phyloP scores from a whole-genome alignment of 2,797 vertebrate species.

The Onychomys torridus region DNA sequence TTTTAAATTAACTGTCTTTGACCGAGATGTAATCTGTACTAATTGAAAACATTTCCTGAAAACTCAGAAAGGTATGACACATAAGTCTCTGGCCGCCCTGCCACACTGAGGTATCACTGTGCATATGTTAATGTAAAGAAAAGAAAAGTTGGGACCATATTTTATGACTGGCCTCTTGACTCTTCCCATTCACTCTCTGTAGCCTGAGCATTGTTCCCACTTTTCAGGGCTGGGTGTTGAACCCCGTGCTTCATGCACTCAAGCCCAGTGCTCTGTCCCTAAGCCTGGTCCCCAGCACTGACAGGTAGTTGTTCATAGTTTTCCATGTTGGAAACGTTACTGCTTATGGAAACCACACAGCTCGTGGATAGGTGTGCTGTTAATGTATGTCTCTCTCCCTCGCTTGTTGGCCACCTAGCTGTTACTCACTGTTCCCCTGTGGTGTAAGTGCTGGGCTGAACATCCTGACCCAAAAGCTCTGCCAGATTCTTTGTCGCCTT shows the following conservation, averaged over 20 bases:
- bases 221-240: not conserved
- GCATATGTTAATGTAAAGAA: not conserved
- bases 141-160: not conserved
- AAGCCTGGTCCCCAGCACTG: not conserved
- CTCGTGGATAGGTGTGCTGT: not conserved
- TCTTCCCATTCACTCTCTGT: too few species aligned
- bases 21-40: not conserved
- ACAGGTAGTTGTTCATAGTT: not conserved
- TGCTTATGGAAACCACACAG: not conserved
- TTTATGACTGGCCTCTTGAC: not conserved
- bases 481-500: not conserved
- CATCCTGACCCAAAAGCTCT: not conserved
- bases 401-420: not conserved
- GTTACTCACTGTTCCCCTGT: not conserved
- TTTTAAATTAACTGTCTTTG: constrained; percentile 40
- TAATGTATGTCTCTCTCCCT: not conserved
- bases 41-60: not conserved
- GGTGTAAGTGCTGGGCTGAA: not conserved
- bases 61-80: not conserved
- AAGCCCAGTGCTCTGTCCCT: not conserved
- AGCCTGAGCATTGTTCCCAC: not conserved
- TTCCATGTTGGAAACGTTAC: not conserved
- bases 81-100: fast-evolving
- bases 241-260: too few species aligned
- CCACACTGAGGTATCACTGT: not conserved